Evolutionary conservation across 53 echinoderm and acorn worm genomes (phyloP).

Genomic region (Antedon mediterranea): DNA sequence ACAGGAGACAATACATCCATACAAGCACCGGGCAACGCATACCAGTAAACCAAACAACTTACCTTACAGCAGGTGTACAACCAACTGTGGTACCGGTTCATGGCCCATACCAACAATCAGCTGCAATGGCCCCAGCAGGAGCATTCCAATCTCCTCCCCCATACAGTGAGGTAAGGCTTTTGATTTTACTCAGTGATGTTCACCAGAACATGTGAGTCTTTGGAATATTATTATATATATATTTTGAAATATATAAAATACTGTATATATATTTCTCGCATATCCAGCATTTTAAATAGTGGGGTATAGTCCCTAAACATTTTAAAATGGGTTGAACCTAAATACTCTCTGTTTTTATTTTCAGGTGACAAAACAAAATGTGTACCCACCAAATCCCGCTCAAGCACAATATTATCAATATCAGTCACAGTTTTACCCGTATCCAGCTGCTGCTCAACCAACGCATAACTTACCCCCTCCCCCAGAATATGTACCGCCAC

Average conservation of each 20-base stretch:
- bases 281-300: too few relatives aligned
- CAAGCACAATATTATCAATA: neutral
- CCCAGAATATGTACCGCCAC: neutral
- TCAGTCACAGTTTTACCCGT: neutral
- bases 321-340: too few relatives aligned
- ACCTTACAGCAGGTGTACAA: neutral
- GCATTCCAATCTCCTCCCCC: slow-evolving; percentile 3
- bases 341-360: neutral
- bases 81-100: neutral
- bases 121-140: neutral
- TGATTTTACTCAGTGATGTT: too few relatives aligned
- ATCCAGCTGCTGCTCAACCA: neutral
- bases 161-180: slow-evolving; percentile 8
- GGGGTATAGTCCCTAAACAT: too few relatives aligned
- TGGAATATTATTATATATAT: too few relatives aligned
- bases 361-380: slow-evolving; percentile 3
- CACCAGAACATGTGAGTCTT: too few relatives aligned
- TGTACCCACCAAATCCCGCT: neutral
- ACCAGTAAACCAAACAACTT: neutral
- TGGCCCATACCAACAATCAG: neutral
- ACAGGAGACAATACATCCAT: neutral
- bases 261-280: too few relatives aligned
- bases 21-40: neutral
- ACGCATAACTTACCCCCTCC: neutral
- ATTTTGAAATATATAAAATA: too few relatives aligned